A percentile compares a stretch with the other conserved stretches of the same genome.
Conservation (phyloP, 2,888 invertebrate species). For the Octonoba sinensis region DNA sequence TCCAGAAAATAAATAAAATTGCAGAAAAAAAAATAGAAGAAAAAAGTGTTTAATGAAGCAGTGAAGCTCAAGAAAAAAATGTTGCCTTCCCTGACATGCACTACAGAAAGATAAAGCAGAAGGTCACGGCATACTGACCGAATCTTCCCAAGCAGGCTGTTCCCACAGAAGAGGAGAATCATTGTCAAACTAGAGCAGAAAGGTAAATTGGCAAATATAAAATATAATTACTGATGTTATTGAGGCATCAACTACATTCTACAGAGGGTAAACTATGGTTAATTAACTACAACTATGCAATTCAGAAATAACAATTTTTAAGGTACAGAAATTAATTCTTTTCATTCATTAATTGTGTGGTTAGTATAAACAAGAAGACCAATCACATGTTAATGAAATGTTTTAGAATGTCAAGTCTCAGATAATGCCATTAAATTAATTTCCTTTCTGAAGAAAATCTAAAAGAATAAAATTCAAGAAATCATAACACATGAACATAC, state of each 20-base stretch:
- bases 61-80: conserved; percentile 22
- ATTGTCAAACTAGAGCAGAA: conserved; percentile 63
- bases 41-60: not conserved
- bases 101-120: conserved; percentile 29
- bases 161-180: conserved; percentile 65
- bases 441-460: too few species aligned
- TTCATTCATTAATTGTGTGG: too few species aligned
- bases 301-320: not conserved
- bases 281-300: not conserved
- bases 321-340: too few species aligned
- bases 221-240: not conserved
- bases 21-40: too few species aligned
- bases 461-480: too few species aligned
- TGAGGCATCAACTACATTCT: not conserved
- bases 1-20: not conserved
- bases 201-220: conserved; percentile 22
- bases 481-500: too few species aligned
- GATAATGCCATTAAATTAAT: too few species aligned
- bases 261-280: conserved; percentile 5
- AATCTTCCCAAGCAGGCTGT: conserved; percentile 64
- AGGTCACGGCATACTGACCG: conserved; percentile 55
- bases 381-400: too few species aligned
- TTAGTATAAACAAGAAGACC: too few species aligned
- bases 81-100: conserved; percentile 43
- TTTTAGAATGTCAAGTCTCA: too few species aligned